These are phyloP conservation scores for Nycteola revayana DNA, from an alignment of 2,888 invertebrate species.

Conservation along the genomic window DNA sequence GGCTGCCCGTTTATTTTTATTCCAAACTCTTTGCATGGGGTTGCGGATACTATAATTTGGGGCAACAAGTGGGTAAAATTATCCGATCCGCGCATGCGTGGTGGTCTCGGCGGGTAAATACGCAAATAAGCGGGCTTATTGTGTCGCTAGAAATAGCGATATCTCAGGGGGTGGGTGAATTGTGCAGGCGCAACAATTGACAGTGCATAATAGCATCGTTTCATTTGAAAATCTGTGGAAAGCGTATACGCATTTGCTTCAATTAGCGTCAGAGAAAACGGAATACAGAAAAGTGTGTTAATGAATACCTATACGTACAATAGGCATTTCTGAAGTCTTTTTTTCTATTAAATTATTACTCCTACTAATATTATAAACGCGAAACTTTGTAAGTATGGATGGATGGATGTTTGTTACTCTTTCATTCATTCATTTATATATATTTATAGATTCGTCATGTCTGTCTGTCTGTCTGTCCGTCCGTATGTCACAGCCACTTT, in stretches of 20 bases:
- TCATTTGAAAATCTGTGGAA: constrained; percentile 15
- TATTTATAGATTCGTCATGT: too few relatives aligned
- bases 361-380: too few relatives aligned
- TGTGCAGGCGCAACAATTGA: constrained; percentile 7
- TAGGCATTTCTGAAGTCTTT: too few relatives aligned
- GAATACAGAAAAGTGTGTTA: too few relatives aligned
- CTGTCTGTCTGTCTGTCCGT: too few relatives aligned
- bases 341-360: too few relatives aligned
- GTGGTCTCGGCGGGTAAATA: constrained; percentile 61
- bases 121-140: constrained; percentile 59
- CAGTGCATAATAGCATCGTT: constrained; percentile 17
- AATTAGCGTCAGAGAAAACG: too few relatives aligned
- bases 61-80: constrained; percentile 71
- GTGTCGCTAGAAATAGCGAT: constrained; percentile 52
- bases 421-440: too few relatives aligned
- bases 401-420: too few relatives aligned
- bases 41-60: constrained; percentile 66
- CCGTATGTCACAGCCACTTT: too few relatives aligned
- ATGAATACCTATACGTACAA: too few relatives aligned
- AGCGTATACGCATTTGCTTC: constrained; percentile 6
- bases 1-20: constrained; percentile 65
- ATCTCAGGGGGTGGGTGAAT: constrained; percentile 56
- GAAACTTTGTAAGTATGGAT: too few relatives aligned
- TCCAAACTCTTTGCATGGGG: constrained; percentile 70
- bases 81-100: constrained; percentile 76